These are phyloP conservation scores for Temnothorax ravouxi DNA, from an alignment of 2,888 invertebrate genomes.

Conservation along the genomic window DNA sequence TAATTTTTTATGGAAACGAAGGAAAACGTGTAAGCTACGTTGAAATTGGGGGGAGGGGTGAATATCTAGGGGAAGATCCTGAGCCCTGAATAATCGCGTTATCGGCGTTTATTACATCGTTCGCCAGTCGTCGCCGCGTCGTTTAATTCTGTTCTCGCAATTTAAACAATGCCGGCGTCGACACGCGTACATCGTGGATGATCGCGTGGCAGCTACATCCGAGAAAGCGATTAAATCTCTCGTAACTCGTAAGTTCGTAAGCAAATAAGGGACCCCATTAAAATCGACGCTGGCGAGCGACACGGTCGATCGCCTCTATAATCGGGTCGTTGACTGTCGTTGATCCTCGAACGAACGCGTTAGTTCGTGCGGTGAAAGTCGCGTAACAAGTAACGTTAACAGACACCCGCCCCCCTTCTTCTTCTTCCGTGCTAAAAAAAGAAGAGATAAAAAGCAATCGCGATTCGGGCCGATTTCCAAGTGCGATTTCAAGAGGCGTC, in stretches of 20 bases:
- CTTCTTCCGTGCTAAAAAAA: not conserved
- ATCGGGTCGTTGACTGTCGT: constrained; percentile 44
- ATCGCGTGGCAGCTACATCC: not conserved
- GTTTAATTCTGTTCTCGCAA: not conserved
- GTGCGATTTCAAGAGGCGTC: not conserved
- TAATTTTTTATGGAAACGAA: not conserved
- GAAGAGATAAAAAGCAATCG: not conserved
- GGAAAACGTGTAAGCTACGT: not conserved
- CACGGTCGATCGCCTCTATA: constrained; percentile 38
- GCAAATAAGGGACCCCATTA: not conserved
- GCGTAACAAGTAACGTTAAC: constrained; percentile 25
- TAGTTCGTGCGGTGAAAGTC: constrained; percentile 39
- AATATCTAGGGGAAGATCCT: not conserved
- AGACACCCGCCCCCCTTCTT: not conserved
- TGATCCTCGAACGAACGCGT: constrained; percentile 12
- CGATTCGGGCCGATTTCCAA: not conserved
- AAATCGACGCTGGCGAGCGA: constrained; percentile 4
- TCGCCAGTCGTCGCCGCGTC: no score
- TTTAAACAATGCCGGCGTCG: not conserved
- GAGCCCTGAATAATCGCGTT: no score
- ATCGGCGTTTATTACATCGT: no score
- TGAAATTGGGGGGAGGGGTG: not conserved
- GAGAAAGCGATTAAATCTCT: constrained; percentile 24
- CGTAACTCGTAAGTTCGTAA: not conserved
- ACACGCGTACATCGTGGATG: not conserved